Base-by-base conservation (phyloP, 1,140 invertebrate genomes). In the Ceratoteleas bidentatus region DNA sequence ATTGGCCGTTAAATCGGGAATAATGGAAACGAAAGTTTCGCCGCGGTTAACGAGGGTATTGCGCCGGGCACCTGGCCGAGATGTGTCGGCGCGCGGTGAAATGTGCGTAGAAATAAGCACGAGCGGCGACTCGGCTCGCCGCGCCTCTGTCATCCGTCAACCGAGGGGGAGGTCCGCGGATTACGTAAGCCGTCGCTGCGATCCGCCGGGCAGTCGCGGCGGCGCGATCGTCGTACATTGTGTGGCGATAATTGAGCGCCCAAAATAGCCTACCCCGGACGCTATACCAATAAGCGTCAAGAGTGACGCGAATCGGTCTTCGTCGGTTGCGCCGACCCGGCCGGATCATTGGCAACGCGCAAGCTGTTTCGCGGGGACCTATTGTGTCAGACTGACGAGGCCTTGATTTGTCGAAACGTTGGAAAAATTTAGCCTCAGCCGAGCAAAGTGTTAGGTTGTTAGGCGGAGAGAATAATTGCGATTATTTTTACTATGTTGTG, bases 101-200 rank as follows among this genome's bases (percentile, higher is more conserved):
- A 54, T 62, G 68, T 60, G 64, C 50, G 61, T 72, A 72, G 62
- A 77, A 81, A 73, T 87, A 88, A 84, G 84, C 85, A 83, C 85
- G 79, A 80, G 61, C 79, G 75, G 76, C 58, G 45, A 13, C 45
- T 49, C 11, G 8, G 45, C n/a, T 47, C 13, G 45, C 36, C 36
- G 36, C 85, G 78, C 74, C 84, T 81, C 84, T 88, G 83, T 88
- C 86, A 88, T 88, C 85, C 81, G 87, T 87, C 85, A 88, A 86
- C 81, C 83, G 80, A 80, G 83, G 72, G 65, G 81, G 84, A 85
- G 84, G 85, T 86, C 81, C 86, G 85, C 83, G 77, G 81, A 84
- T 88, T 88, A 86, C 85, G 78, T 87, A 88, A 88, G 68, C 68
- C 38, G 70, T 36, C 50, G 56, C 68, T 60, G 61, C 69, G 53